phyloP scores from a whole-genome alignment of 2,797 vertebrate species.

The Enteromius anoplus region DNA sequence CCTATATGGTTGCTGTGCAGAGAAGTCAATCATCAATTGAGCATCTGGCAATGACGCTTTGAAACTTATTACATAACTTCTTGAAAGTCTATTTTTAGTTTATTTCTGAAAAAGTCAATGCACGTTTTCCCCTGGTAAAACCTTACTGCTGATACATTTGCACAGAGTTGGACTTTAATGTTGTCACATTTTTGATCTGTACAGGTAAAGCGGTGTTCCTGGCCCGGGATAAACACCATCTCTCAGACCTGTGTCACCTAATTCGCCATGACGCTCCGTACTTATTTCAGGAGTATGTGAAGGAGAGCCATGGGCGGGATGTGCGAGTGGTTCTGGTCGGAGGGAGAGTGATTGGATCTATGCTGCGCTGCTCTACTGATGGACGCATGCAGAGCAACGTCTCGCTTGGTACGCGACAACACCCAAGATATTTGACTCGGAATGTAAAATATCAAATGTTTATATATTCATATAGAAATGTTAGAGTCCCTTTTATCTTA shows the following conservation, averaged over 20 bases:
- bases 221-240: slow-evolving; percentile 89
- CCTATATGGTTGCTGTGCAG: background rate
- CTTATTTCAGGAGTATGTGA: slow-evolving; percentile 92
- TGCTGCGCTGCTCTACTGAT: slow-evolving; percentile 90
- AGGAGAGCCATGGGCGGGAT: slow-evolving; percentile 90
- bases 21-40: background rate
- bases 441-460: background rate
- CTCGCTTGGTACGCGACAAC: slow-evolving; percentile 79
- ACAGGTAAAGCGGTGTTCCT: slow-evolving; percentile 91
- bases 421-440: background rate
- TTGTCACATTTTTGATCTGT: slow-evolving; percentile 26
- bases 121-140: background rate
- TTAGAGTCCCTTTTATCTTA: background rate
- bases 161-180: background rate
- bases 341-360: slow-evolving; percentile 87
- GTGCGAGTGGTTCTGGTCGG: slow-evolving; percentile 90
- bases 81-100: no score
- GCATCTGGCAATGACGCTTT: background rate
- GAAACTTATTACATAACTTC: background rate
- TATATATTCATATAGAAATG: background rate
- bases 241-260: slow-evolving; percentile 89
- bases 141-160: background rate
- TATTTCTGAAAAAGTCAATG: background rate
- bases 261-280: slow-evolving; percentile 91
- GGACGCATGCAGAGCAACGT: slow-evolving; percentile 96